Percentiles rank a stretch among this genome's conserved stretches.
Evolutionary conservation across 2,797 vertebrate genomes (phyloP).

Genomic region (Labroides dimidiatus): DNA sequence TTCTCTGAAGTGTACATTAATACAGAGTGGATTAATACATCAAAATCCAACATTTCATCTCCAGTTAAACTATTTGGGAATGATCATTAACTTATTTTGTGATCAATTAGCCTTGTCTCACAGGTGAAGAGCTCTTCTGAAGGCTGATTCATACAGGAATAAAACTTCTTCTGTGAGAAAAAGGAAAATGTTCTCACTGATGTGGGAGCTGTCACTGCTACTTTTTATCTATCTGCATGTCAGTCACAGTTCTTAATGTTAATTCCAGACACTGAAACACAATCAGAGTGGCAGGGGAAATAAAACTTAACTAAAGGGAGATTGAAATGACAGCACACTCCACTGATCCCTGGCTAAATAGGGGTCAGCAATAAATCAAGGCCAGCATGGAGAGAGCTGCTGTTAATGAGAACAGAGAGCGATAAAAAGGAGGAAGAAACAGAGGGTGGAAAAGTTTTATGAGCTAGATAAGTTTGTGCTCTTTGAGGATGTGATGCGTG

Average conservation of each 20-base stretch:
- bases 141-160: conserved; percentile 24
- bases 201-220: conserved; percentile 19
- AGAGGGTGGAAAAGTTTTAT: conserved; percentile 38
- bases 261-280: conserved; percentile 71
- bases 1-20: conserved; percentile 31
- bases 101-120: conserved; percentile 17
- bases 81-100: conserved; percentile 33
- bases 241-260: conserved; percentile 61
- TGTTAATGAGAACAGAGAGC: conserved; percentile 61
- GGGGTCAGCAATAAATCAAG: conserved; percentile 77
- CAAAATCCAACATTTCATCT: conserved; percentile 34
- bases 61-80: conserved; percentile 19
- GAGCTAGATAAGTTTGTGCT: conserved; percentile 1
- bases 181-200: conserved; percentile 29
- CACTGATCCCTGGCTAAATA: conserved; percentile 75
- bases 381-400: conserved; percentile 51
- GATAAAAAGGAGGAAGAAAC: conserved; percentile 19
- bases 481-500: conserved; percentile 8
- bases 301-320: conserved; percentile 69
- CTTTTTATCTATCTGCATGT: conserved; percentile 54
- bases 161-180: conserved; percentile 3
- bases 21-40: conserved; percentile 20
- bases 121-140: conserved; percentile 29
- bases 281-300: conserved; percentile 67
- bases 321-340: conserved; percentile 72